Conservation (phyloP, 1,140 invertebrate species). For the Reticulitermes speratus region DNA sequence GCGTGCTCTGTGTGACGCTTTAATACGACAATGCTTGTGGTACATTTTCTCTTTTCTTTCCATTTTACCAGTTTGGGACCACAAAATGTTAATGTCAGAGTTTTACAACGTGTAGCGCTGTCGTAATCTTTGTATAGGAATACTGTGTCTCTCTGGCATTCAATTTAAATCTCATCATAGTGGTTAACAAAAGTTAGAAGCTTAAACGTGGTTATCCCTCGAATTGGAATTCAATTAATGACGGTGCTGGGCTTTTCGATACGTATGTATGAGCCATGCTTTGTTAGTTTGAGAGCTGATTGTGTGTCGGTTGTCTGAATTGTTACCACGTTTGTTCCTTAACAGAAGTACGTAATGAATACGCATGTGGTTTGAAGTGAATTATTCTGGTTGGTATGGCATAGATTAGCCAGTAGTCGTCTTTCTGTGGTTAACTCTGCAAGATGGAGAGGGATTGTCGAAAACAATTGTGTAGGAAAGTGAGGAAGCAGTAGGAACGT, state of each 20-base stretch:
- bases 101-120: not conserved
- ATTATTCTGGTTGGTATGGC: not conserved
- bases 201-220: not conserved
- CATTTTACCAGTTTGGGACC: not conserved
- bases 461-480: no score
- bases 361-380: not conserved
- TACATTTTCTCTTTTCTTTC: not conserved
- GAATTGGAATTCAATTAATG: not conserved
- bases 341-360: not conserved
- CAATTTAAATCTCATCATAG: not conserved
- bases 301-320: not conserved
- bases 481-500: no score
- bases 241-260: not conserved
- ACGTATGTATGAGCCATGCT: not conserved
- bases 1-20: not conserved
- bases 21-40: not conserved
- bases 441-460: no score
- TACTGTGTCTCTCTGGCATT: not conserved
- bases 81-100: not conserved
- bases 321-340: not conserved
- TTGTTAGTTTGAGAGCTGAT: not conserved
- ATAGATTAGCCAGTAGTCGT: not conserved
- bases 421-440: no score
- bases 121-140: not conserved
- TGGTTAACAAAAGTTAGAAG: not conserved